A percentile compares a stretch with the other conserved stretches of the same genome.
Conservation (phyloP, 37 sponge, comb jelly and placozoan species). For the Ianthella basta region DNA sequence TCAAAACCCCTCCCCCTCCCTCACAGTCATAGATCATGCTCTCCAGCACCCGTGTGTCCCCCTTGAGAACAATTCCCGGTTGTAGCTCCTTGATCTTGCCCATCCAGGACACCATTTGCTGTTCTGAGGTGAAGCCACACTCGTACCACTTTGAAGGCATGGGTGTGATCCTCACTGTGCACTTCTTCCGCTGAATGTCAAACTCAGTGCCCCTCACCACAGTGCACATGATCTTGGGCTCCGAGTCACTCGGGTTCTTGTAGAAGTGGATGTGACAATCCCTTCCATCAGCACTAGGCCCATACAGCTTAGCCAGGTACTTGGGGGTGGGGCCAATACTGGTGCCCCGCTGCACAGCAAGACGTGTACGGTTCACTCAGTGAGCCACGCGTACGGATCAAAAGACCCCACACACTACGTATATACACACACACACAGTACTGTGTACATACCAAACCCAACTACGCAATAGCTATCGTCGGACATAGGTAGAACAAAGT, state of each 20-base stretch:
- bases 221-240: neutral
- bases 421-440: no score
- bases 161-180: neutral
- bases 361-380: no score
- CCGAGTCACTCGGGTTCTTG: neutral
- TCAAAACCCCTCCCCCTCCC: neutral
- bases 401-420: no score
- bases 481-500: no score
- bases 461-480: no score
- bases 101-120: neutral
- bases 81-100: constrained; percentile 28
- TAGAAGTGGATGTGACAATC: neutral
- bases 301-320: constrained; percentile 14
- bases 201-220: neutral
- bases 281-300: no score
- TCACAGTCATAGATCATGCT: constrained; percentile 31
- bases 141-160: neutral
- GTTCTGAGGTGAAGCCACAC: neutral
- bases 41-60: constrained; percentile 17
- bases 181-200: constrained; percentile 2
- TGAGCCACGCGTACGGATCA: no score
- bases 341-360: no score
- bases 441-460: no score
- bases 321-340: neutral
- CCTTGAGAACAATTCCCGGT: neutral